Conservation (phyloP, 1,140 invertebrate species). For the Zophobas atratus region DNA sequence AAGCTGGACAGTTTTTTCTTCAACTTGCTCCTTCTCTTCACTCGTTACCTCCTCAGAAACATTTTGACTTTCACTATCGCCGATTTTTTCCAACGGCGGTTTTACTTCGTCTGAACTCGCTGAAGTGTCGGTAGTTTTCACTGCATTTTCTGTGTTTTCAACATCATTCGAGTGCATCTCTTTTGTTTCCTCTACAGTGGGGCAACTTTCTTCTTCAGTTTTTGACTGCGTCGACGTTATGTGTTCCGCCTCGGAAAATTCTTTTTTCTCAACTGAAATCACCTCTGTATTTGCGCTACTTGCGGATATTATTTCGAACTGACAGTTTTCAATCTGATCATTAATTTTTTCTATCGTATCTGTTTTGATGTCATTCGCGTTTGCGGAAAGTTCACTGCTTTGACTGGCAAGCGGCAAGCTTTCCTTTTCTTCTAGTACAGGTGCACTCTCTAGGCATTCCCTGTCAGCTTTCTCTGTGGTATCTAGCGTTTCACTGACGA, state of each 20-base stretch:
- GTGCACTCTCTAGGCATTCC: too few relatives aligned
- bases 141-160: slow-evolving; percentile 8
- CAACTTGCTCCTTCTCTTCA: slow-evolving; percentile 3
- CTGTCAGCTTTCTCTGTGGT: too few relatives aligned
- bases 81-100: not conserved
- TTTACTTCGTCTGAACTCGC: not conserved
- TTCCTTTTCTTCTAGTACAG: too few relatives aligned
- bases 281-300: too few relatives aligned
- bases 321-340: too few relatives aligned
- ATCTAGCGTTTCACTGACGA: too few relatives aligned
- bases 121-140: not conserved
- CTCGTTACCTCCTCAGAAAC: not conserved
- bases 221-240: slow-evolving; percentile 3
- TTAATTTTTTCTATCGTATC: too few relatives aligned
- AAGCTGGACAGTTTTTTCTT: not conserved
- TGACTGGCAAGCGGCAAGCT: too few relatives aligned
- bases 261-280: not conserved
- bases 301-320: too few relatives aligned
- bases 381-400: too few relatives aligned
- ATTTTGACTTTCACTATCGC: not conserved
- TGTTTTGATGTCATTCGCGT: too few relatives aligned
- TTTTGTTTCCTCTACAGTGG: not conserved
- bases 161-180: not conserved
- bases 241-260: not conserved
- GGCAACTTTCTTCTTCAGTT: not conserved